These are phyloP conservation scores for Sandelia bainsii DNA, from an alignment of 2,797 vertebrate species.

Conservation along the genomic window DNA sequence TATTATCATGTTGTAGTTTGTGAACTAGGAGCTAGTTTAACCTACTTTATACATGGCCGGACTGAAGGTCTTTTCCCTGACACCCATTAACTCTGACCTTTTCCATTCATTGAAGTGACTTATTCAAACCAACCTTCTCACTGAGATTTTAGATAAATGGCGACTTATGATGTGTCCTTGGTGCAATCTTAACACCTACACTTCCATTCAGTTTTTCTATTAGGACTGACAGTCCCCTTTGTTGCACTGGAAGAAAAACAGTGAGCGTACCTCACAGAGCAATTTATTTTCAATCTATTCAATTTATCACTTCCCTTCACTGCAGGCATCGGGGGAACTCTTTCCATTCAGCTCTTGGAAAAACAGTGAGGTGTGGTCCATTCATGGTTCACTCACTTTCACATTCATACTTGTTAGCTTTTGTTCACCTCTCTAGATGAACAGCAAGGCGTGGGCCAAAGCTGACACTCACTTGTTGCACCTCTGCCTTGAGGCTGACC, in stretches of 20 bases:
- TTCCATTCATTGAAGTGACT: slow-evolving; percentile 23
- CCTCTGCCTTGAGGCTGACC: slow-evolving; percentile 30
- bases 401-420: slow-evolving; percentile 54
- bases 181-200: slow-evolving; percentile 18
- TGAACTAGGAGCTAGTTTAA: too few relatives aligned
- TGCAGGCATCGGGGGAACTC: not conserved
- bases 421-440: slow-evolving; percentile 58
- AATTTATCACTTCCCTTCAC: slow-evolving; percentile 44
- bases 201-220: slow-evolving; percentile 16
- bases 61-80: slow-evolving; percentile 9
- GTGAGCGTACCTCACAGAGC: not conserved
- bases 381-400: slow-evolving; percentile 57
- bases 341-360: slow-evolving; percentile 54
- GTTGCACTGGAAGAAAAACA: slow-evolving; percentile 27
- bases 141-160: slow-evolving; percentile 24
- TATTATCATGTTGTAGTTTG: too few relatives aligned
- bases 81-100: slow-evolving; percentile 47
- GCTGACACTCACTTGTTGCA: slow-evolving; percentile 37
- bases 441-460: slow-evolving; percentile 47
- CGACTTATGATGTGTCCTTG: slow-evolving; percentile 5
- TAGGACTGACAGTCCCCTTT: slow-evolving; percentile 40
- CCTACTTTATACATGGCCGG: too few relatives aligned
- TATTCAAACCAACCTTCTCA: slow-evolving; percentile 25
- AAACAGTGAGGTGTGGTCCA: slow-evolving; percentile 60
- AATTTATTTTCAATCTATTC: slow-evolving; percentile 43